These are phyloP conservation scores for Passer domesticus DNA, from an alignment of 2,113 vertebrate species.

Conservation along the genomic window DNA sequence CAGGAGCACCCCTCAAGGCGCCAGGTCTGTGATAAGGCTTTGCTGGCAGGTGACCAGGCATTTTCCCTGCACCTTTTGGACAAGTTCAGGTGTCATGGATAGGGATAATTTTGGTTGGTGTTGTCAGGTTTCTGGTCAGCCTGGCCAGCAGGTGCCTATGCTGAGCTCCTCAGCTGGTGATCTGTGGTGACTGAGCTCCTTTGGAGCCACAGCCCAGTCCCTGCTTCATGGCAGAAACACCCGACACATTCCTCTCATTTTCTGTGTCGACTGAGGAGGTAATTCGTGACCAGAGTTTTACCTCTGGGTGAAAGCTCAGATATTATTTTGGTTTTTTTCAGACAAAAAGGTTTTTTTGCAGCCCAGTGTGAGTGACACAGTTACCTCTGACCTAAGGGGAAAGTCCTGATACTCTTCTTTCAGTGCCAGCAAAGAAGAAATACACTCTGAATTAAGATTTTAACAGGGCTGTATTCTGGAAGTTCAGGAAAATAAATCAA, in stretches of 20 bases:
- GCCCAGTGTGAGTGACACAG: neutral
- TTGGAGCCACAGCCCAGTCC: neutral
- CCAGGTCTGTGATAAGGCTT: neutral
- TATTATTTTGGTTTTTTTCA: neutral
- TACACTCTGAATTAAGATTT: slow-evolving; percentile 57
- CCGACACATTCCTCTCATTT: neutral
- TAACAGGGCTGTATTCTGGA: slow-evolving; percentile 62
- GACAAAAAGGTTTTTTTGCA: neutral
- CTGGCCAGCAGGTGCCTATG: neutral
- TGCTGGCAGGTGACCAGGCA: neutral
- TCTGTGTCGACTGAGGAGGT: fast-evolving
- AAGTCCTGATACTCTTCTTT: neutral
- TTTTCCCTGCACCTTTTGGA: neutral
- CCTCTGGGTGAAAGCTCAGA: neutral
- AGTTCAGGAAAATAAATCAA: slow-evolving; percentile 66
- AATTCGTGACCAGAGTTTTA: neutral
- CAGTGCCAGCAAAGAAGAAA: neutral
- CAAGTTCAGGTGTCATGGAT: neutral
- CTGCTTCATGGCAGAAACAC: neutral
- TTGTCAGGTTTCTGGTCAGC: neutral
- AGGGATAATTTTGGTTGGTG: neutral
- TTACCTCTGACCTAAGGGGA: neutral
- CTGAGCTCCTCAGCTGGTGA: neutral
- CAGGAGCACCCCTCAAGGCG: neutral
- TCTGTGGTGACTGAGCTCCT: neutral